Evolutionary conservation across 2,113 vertebrate species (phyloP).

Genomic region (Clinocottus analis): DNA sequence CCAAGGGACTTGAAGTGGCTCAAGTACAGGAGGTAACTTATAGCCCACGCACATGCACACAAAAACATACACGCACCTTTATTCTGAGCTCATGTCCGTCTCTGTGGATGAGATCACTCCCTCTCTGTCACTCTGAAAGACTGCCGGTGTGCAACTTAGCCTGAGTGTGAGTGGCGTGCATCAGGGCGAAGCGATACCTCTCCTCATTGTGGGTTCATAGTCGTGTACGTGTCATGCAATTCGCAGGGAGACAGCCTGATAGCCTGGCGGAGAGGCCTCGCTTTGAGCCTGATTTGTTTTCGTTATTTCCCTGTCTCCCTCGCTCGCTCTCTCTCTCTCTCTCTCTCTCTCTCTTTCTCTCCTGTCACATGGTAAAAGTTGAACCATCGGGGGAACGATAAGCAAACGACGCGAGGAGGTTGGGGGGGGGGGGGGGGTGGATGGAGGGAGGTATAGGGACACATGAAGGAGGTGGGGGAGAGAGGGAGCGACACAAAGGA

Average conservation of each 20-base stretch:
- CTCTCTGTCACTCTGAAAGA: conserved; percentile 57
- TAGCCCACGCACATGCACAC: conserved; percentile 13
- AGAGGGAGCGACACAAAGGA: conserved; percentile 76
- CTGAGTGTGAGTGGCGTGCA: conserved; percentile 57
- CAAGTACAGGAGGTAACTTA: conserved; percentile 35
- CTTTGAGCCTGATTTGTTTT: conserved; percentile 79
- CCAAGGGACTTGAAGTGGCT: conserved; percentile 24
- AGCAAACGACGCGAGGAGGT: conserved; percentile 71
- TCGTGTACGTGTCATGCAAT: conserved; percentile 58
- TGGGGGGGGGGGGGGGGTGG: conserved; percentile 36
- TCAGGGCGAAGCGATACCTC: conserved; percentile 65
- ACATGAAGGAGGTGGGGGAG: conserved; percentile 24
- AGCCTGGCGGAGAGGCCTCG: conserved; percentile 50
- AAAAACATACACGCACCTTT: conserved; percentile 24
- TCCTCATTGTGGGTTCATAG: conserved; percentile 69
- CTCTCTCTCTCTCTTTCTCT: conserved; percentile 56
- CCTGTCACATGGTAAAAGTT: conserved; percentile 78
- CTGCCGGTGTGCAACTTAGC: conserved; percentile 46
- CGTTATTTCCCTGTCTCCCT: conserved; percentile 11
- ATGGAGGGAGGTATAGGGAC: conserved; percentile 55
- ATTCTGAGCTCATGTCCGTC: conserved; percentile 56
- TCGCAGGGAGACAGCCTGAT: conserved; percentile 71
- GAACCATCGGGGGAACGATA: conserved; percentile 60
- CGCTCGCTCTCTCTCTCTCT: conserved; percentile 58
- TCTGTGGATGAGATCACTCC: conserved; percentile 73